These are phyloP conservation scores for Pyrocoelia pectoralis DNA, from an alignment of 2,888 invertebrate species.

Conservation along the genomic window DNA sequence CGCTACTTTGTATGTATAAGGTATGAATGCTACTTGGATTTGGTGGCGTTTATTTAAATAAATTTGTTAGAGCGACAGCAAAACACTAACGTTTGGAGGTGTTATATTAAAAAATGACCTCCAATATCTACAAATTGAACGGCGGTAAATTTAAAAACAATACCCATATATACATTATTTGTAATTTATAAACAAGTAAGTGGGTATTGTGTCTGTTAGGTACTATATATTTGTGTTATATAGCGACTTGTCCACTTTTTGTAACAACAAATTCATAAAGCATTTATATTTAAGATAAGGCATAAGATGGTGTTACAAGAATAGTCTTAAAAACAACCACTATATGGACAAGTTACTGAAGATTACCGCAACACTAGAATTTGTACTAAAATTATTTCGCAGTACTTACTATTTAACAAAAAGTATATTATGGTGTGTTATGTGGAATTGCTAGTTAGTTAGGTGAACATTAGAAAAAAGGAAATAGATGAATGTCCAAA, in stretches of 20 bases:
- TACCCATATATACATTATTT: constrained; percentile 22
- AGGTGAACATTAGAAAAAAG: no score
- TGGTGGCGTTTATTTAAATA: constrained; percentile 23
- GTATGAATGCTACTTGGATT: constrained; percentile 26
- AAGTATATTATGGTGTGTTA: no score
- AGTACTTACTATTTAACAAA: not conserved
- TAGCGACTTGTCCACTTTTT: constrained; percentile 15
- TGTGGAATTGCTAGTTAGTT: no score
- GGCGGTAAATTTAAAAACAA: constrained; percentile 28
- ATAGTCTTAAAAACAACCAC: constrained; percentile 12
- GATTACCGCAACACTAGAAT: not conserved
- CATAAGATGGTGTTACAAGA: constrained; percentile 24
- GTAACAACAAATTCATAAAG: constrained; percentile 13
- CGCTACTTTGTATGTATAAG: constrained; percentile 24
- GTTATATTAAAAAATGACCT: constrained; percentile 20
- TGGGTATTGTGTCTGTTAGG: constrained; percentile 3
- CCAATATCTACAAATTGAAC: constrained; percentile 24
- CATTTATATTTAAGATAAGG: constrained; percentile 17
- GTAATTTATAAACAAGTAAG: not conserved
- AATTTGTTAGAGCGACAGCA: constrained; percentile 28
- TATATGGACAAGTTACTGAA: constrained; percentile 14
- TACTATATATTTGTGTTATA: not conserved
- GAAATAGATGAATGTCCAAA: no score
- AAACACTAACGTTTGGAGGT: constrained; percentile 25
- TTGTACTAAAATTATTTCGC: not conserved